A percentile compares a stretch with the other conserved stretches of the same genome.
Evolutionary conservation across 2,888 invertebrate genomes (phyloP).

Genomic region (Plutella xylostella): DNA sequence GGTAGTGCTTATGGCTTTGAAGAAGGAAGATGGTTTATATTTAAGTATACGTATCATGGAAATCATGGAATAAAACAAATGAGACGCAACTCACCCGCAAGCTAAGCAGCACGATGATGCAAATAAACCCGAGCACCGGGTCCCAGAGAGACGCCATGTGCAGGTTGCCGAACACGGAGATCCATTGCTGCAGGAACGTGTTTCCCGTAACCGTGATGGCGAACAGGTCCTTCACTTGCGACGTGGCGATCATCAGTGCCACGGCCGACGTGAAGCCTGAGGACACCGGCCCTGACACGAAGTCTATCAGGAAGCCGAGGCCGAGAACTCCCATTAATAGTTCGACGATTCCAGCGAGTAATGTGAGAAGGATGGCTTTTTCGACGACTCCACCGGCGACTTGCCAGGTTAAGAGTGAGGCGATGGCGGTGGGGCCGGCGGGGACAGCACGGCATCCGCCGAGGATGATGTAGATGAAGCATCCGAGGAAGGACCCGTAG

Average conservation of each 20-base stretch:
- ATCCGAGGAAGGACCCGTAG: slow-evolving; percentile 93
- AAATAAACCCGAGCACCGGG: slow-evolving; percentile 78
- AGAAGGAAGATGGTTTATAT: too few species aligned
- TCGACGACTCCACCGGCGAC: slow-evolving; percentile 75
- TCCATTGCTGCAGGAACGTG: slow-evolving; percentile 85
- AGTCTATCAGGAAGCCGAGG: slow-evolving; percentile 88
- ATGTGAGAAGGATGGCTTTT: slow-evolving; percentile 81
- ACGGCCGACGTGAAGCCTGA: slow-evolving; percentile 93
- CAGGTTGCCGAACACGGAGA: slow-evolving; percentile 76
- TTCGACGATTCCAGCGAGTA: slow-evolving; percentile 80
- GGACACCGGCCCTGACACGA: slow-evolving; percentile 90
- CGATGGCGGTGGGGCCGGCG: slow-evolving; percentile 92
- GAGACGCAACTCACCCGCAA: slow-evolving; percentile 73
- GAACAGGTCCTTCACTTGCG: slow-evolving; percentile 87
- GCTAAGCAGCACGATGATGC: slow-evolving; percentile 80
- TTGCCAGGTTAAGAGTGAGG: slow-evolving; percentile 87
- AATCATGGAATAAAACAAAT: background rate
- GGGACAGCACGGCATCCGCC: slow-evolving; percentile 95
- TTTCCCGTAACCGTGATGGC: slow-evolving; percentile 78
- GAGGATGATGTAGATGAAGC: slow-evolving; percentile 89
- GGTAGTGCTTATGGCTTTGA: too few species aligned
- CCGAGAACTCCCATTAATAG: slow-evolving; percentile 86
- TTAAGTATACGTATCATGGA: background rate
- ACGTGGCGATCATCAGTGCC: slow-evolving; percentile 87
- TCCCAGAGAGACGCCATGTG: slow-evolving; percentile 77